Base-by-base conservation (phyloP, 2,888 invertebrate genomes). In the Cataglyphis rosenhaueri region DNA sequence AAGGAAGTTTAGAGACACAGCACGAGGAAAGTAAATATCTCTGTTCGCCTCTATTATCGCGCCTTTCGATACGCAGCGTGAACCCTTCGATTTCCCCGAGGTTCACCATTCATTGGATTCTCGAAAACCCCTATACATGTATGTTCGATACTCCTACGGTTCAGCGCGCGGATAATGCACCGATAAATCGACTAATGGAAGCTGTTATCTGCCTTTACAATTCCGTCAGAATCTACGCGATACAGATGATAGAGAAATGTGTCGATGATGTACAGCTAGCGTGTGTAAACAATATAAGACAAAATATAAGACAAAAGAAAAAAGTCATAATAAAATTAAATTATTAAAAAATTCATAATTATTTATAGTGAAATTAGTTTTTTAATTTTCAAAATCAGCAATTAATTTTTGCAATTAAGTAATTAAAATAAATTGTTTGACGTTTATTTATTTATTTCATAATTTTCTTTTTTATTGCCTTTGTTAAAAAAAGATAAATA, bases 1-100 rank as follows among this genome's bases (percentile, higher is more conserved):
- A 76, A 81, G 73, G 65, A 83, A 81, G 83, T 85, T 85, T 68
- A 76, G 76, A 78, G 76, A 78, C 81, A 35, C 83, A 76, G 73
- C 62, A 62, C 71, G 76, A 62, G 64, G 74, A 85, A 86, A 85
- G 86, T 86, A 86, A 86, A 83, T 83, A 85, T 64, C 83, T 64
- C 64, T 85, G 83, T 86, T 86, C 76, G 59, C 55, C 64, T 74
- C 68, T 62, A 78, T 85, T 85, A 76, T 64, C 64, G 76, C 55
- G 38, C 29, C 62, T 68, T 81, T 78, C 68, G 79, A 82, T 82
- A 78, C 84, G 44, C 84, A 82, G 71, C 78, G 65, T 84, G 82
- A 84, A 71, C 55, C 55, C 48, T 55, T 65, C 79, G 61, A 73
- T 76, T 76, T 85, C 64, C 64, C 79, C 35, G 68, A 41, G 35